These are phyloP conservation scores for Falco peregrinus DNA, from an alignment of 2,797 vertebrate species.

Conservation along the genomic window DNA sequence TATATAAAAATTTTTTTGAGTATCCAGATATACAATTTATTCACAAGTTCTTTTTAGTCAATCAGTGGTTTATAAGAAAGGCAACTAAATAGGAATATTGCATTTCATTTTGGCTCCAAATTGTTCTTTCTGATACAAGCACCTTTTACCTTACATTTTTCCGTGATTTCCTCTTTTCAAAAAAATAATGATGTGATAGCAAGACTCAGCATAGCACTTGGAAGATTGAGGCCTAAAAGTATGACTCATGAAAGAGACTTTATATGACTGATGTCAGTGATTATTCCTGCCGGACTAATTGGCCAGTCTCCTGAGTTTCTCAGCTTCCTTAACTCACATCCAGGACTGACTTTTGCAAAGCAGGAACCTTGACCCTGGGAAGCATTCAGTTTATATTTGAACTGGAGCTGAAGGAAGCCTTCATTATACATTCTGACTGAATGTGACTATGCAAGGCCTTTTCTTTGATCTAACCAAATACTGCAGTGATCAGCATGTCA, in stretches of 20 bases:
- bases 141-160: not conserved
- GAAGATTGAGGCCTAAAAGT: not conserved
- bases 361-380: not conserved
- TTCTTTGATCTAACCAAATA: not conserved
- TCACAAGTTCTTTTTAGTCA: not conserved
- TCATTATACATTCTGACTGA: not conserved
- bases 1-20: not conserved
- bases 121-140: not conserved
- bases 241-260: not conserved
- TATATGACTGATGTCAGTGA: not conserved
- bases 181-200: not conserved
- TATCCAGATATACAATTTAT: not conserved
- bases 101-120: not conserved
- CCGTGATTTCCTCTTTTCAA: not conserved
- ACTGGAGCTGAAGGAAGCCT: not conserved
- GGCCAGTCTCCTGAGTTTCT: not conserved
- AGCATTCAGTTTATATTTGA: not conserved
- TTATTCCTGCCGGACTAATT: not conserved
- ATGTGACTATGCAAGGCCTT: not conserved
- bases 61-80: not conserved
- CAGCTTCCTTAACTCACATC: not conserved
- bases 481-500: not conserved
- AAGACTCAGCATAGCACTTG: not conserved
- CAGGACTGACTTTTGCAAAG: not conserved
- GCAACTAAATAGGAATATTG: not conserved